Percentiles rank a stretch among this genome's conserved stretches.
Conservation (phyloP, 2,113 vertebrate genomes). For the Brienomyrus brachyistius region DNA sequence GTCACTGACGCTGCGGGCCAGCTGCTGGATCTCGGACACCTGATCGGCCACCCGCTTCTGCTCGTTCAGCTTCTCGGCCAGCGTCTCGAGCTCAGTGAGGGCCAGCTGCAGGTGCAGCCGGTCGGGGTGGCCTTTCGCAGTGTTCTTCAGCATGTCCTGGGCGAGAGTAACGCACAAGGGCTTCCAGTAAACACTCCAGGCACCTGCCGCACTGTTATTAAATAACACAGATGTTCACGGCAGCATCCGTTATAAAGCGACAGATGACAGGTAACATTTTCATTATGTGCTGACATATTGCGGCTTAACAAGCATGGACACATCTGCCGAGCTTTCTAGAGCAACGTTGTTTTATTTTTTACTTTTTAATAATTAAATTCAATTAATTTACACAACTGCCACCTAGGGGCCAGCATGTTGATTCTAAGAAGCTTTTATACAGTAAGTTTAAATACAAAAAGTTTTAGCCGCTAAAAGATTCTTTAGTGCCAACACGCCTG, state of each 20-base stretch:
- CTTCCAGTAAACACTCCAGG: not conserved
- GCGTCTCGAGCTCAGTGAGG: constrained; percentile 87
- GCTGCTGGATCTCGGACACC: constrained; percentile 86
- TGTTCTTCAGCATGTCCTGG: constrained; percentile 96
- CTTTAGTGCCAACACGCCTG: not conserved
- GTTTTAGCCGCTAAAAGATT: not conserved
- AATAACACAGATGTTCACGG: not conserved
- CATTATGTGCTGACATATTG: not conserved
- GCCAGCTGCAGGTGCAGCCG: constrained; percentile 86
- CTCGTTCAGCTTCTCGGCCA: constrained; percentile 91
- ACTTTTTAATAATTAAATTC: not conserved
- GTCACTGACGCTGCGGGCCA: constrained; percentile 62
- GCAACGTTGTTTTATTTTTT: not conserved
- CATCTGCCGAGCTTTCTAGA: not conserved
- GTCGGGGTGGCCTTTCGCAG: constrained; percentile 79
- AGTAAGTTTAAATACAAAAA: not conserved
- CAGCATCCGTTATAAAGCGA: not conserved
- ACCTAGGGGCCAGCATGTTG: not conserved
- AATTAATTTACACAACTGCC: not conserved
- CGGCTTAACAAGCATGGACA: not conserved
- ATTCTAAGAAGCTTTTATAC: not conserved
- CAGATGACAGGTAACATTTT: not conserved
- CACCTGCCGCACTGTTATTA: not conserved
- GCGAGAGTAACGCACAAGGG: not conserved
- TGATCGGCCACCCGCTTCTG: constrained; percentile 91